Conservation (phyloP, 35 echinoderm and acorn worm genomes). For the Patiria miniata region DNA sequence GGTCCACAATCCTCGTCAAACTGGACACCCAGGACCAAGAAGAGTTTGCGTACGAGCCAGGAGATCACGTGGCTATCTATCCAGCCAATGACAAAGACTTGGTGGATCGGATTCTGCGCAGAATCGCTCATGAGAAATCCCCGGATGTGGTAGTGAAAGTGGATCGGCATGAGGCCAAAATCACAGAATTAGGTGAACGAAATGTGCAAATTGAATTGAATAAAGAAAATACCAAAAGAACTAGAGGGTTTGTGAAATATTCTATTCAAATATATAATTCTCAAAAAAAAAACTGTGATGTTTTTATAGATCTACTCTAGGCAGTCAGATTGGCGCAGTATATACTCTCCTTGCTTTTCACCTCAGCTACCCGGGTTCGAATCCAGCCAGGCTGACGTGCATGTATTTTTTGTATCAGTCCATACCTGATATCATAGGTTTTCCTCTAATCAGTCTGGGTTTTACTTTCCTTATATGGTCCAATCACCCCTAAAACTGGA, state of each 20-base stretch:
- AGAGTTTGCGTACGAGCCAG: conserved; percentile 79
- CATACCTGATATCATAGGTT: too few relatives aligned
- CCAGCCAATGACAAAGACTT: conserved; percentile 79
- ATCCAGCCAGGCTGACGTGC: too few relatives aligned
- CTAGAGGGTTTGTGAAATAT: background rate
- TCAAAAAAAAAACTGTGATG: background rate
- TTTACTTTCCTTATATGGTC: too few relatives aligned
- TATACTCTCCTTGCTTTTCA: too few relatives aligned
- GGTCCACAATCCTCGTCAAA: conserved; percentile 72
- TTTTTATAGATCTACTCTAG: too few relatives aligned
- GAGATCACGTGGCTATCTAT: conserved; percentile 86
- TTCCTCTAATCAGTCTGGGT: too few relatives aligned
- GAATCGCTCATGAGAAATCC: conserved; percentile 26
- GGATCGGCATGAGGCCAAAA: conserved; percentile 56
- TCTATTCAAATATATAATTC: background rate
- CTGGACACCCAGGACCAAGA: conserved; percentile 75
- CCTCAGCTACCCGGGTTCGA: too few relatives aligned
- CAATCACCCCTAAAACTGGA: too few relatives aligned
- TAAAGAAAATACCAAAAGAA: background rate
- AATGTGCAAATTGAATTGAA: too few relatives aligned
- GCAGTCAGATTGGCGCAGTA: too few relatives aligned
- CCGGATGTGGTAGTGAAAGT: conserved; percentile 59
- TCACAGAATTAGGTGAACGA: conserved; percentile 61
- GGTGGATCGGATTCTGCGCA: conserved; percentile 62
- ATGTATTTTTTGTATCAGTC: too few relatives aligned